A percentile compares a stretch with the other conserved stretches of the same genome.
Conservation (phyloP, 2,888 invertebrate species). For the Chloromyia formosa region DNA sequence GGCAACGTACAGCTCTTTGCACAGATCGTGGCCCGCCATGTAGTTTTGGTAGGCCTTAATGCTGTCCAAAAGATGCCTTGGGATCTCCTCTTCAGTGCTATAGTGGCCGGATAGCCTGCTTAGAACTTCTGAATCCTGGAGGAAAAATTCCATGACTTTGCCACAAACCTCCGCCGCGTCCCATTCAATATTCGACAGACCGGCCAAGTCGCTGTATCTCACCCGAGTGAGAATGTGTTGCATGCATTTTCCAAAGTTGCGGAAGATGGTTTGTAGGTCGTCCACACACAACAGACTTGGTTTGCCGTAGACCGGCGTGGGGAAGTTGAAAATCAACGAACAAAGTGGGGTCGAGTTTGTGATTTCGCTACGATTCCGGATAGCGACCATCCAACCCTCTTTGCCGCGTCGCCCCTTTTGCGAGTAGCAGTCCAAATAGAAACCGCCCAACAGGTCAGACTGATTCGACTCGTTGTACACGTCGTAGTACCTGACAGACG, state of each 20-base stretch:
- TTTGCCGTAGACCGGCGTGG: constrained; percentile 69
- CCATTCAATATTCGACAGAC: constrained; percentile 90
- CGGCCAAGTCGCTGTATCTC: constrained; percentile 84
- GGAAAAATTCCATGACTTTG: constrained; percentile 83
- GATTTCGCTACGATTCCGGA: constrained; percentile 75
- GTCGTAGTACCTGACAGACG: constrained; percentile 84
- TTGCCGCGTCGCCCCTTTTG: constrained; percentile 68
- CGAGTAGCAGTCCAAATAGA: constrained; percentile 85
- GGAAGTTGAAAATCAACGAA: constrained; percentile 86
- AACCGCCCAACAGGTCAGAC: constrained; percentile 74
- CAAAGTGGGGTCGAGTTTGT: constrained; percentile 76
- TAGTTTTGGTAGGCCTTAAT: constrained; percentile 74
- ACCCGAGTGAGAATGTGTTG: constrained; percentile 86
- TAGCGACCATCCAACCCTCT: constrained; percentile 81
- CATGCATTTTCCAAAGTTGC: constrained; percentile 86
- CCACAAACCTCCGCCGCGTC: constrained; percentile 88
- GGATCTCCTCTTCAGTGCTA: constrained; percentile 75
- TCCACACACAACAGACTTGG: constrained; percentile 78
- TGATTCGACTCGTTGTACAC: constrained; percentile 70
- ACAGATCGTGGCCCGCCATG: constrained; percentile 82
- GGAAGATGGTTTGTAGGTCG: constrained; percentile 80
- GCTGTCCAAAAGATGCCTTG: constrained; percentile 72
- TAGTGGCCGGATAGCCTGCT: constrained; percentile 78
- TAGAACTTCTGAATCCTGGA: constrained; percentile 72
- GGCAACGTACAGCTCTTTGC: constrained; percentile 81